Percentiles rank a stretch among this genome's conserved stretches.
Conservation (phyloP, 2,888 invertebrate genomes). For the Drosophila affinis region DNA sequence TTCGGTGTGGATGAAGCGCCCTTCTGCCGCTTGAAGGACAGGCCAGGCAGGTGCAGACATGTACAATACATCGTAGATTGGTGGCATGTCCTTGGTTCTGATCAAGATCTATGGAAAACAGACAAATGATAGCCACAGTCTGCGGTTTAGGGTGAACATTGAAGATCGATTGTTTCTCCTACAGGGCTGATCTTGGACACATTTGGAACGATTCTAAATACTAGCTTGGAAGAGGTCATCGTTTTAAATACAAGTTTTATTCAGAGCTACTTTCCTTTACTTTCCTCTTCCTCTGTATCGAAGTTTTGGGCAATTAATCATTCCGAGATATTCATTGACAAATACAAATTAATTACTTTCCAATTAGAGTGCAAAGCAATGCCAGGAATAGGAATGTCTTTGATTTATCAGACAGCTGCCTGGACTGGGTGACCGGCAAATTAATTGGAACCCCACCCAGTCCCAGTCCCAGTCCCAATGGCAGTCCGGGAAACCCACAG, state of each 20-base stretch:
- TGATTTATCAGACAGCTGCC: conserved; percentile 63
- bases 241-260: too few species aligned
- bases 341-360: conserved; percentile 58
- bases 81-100: background rate
- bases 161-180: background rate
- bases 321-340: conserved; percentile 22
- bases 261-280: too few species aligned
- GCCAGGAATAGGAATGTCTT: conserved; percentile 15
- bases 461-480: conserved; percentile 8
- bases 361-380: conserved; percentile 24
- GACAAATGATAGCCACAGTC: background rate
- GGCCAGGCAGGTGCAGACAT: conserved; percentile 10
- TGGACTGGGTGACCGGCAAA: conserved; percentile 65
- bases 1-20: background rate
- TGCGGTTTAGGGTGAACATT: background rate
- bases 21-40: conserved; percentile 7
- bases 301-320: conserved; percentile 34
- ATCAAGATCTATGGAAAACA: background rate
- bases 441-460: conserved; percentile 68
- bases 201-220: too few species aligned
- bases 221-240: too few species aligned
- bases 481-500: conserved; percentile 15
- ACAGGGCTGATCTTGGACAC: too few species aligned
- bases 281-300: too few species aligned
- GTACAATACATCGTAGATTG: background rate